Evolutionary conservation across 2,113 vertebrate species (phyloP).

Genomic region (Aleadryas rufinucha): DNA sequence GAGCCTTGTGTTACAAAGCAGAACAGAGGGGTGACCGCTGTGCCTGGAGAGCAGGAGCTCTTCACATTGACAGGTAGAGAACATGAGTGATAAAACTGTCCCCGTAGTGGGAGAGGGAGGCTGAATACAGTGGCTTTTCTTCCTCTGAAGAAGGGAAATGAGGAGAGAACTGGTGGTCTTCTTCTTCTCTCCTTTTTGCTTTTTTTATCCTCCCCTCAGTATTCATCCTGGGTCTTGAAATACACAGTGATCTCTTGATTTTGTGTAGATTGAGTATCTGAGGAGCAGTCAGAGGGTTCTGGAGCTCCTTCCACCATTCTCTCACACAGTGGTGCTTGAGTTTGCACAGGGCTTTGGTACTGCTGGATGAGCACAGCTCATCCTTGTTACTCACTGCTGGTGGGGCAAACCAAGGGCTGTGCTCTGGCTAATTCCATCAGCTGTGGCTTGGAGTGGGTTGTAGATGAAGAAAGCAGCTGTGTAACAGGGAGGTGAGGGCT

Average conservation of each 20-base stretch:
- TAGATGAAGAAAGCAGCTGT: neutral
- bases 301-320: neutral
- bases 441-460: neutral
- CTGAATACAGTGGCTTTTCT: neutral
- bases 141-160: neutral
- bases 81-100: neutral
- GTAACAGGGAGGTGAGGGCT: neutral
- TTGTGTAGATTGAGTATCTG: neutral
- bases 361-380: neutral
- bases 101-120: neutral
- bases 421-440: neutral
- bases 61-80: neutral
- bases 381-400: neutral
- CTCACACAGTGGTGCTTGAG: neutral
- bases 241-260: neutral
- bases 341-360: neutral
- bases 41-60: neutral
- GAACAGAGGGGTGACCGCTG: neutral
- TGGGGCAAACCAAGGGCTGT: neutral
- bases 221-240: neutral
- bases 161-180: neutral
- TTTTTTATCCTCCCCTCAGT: neutral
- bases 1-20: neutral
- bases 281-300: neutral
- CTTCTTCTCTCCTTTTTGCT: accelerated